Evolutionary conservation across 2,888 invertebrate genomes (phyloP), one percentile per base, ranked within the genome.

Genomic region (Nemapogon koenigi): DNA sequence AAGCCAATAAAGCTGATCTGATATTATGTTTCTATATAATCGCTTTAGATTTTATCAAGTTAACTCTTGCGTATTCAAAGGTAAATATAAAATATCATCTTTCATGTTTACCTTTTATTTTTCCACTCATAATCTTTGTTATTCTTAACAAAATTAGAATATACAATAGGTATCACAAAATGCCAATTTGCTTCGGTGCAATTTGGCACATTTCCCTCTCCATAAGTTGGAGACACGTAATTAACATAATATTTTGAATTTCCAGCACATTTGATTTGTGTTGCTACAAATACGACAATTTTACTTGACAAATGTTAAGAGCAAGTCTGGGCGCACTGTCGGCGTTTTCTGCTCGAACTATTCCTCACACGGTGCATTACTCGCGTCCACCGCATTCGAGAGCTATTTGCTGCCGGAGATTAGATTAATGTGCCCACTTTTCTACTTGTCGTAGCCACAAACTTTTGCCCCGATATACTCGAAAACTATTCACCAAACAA

Each of bases 371-470:
- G 71, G 66, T 62, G 69, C 72, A 72, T 73, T 75, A 71, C 64
- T 65, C 68, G 58, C 68, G 63, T 62, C 66, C 64, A 62, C 69
- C 68, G 64, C 68, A 67, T 67, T 68, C 60, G 64, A 67, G 68
- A 69, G 65, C 71, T 69, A 66, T 70, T 71, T 63, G 63, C 66
- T 62, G 61, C 60, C 59, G 59, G 63, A 59, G 64, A 73, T 71
- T 71, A 72, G 71, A 75, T 76, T 75, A 72, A 75, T 75, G 72
- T 67, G 62, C 60, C 68, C 70, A 75, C 71, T 75, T 75, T 72
- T 71, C 63, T 67, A 62, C 70, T 65, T 67, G 69, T 70, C 66
- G 58, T 57, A 56, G 60, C 64, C 68, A 62, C 59, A 48, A 57
- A 62, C 59, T 22, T 38, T 35, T 33, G 17, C 35, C 31, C 31